Evolutionary conservation across 1,140 invertebrate genomes (phyloP).

Genomic region (Trigoniulus corallinus): DNA sequence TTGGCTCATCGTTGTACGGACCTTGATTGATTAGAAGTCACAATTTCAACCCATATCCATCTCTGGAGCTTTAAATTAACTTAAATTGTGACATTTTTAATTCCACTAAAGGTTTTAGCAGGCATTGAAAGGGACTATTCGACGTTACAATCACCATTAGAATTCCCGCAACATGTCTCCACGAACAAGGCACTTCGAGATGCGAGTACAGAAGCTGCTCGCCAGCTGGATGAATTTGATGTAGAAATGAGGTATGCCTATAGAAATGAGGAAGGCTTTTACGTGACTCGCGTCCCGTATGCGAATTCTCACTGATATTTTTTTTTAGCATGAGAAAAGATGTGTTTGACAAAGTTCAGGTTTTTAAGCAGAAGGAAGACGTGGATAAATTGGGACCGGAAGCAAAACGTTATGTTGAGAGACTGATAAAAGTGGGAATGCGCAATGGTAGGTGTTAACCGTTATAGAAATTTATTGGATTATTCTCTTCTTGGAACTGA

Average conservation of each 20-base stretch:
- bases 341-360: slow-evolving; percentile 32
- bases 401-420: slow-evolving; percentile 27
- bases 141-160: slow-evolving; percentile 27
- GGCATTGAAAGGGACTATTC: slow-evolving; percentile 25
- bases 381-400: slow-evolving; percentile 21
- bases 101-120: slow-evolving; percentile 26
- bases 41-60: too few relatives aligned
- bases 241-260: slow-evolving; percentile 27
- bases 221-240: slow-evolving; percentile 32
- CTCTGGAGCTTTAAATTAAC: too few relatives aligned
- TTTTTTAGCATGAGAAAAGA: slow-evolving; percentile 33
- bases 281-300: too few relatives aligned
- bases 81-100: too few relatives aligned
- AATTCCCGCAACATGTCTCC: slow-evolving; percentile 30
- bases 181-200: slow-evolving; percentile 29
- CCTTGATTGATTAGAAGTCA: too few relatives aligned
- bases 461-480: slow-evolving; percentile 4
- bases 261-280: not conserved
- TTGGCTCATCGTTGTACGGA: too few relatives aligned
- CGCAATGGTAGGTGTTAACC: slow-evolving; percentile 33
- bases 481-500: not conserved
- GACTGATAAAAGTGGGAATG: slow-evolving; percentile 29
- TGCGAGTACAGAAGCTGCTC: slow-evolving; percentile 30
- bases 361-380: slow-evolving; percentile 17
- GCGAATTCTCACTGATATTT: not conserved